phyloP scores from a whole-genome alignment of 2,888 invertebrate genomes.

The Andricus curvator region DNA sequence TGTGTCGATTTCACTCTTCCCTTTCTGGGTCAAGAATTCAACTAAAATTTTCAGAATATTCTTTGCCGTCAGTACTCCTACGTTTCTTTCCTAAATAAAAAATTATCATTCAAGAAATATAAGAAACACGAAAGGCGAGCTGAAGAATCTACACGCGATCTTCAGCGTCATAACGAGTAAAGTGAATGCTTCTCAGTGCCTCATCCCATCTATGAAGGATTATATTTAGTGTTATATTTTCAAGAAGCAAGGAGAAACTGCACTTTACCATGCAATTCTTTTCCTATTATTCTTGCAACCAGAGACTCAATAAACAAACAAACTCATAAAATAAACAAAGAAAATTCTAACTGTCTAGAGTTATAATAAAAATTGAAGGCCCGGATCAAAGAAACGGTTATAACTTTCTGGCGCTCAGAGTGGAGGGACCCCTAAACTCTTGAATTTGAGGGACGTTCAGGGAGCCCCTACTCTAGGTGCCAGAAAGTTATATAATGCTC shows the following conservation, averaged over 20 bases:
- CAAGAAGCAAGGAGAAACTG: not conserved
- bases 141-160: not conserved
- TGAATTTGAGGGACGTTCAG: no score
- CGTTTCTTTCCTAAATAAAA: conserved; percentile 11
- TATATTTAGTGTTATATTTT: not conserved
- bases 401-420: no score
- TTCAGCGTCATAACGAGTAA: not conserved
- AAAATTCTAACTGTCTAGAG: no score
- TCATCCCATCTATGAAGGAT: not conserved
- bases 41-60: no score
- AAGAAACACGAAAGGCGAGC: not conserved
- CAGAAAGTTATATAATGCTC: not conserved
- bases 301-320: no score
- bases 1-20: no score
- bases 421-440: no score
- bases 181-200: not conserved
- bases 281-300: not conserved
- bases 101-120: conserved; percentile 30
- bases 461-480: no score
- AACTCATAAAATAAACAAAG: not conserved
- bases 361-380: not conserved
- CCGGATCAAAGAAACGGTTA: no score
- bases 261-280: not conserved
- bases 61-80: no score
- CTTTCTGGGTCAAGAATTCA: not conserved